These are phyloP conservation scores for Drosophila willistoni DNA, from an alignment of 1,140 invertebrate species.

Conservation along the genomic window DNA sequence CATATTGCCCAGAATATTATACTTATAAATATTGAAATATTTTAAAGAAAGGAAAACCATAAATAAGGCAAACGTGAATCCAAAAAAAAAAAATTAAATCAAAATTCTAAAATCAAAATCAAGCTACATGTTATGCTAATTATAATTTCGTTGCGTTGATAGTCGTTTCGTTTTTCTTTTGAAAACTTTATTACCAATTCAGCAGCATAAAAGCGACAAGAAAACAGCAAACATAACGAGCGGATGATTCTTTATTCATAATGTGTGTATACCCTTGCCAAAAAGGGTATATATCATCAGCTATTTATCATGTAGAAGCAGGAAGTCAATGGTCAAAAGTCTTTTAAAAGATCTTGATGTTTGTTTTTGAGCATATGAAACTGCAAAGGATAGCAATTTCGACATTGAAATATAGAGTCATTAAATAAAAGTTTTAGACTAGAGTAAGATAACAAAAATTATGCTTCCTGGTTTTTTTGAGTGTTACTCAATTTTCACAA, in stretches of 20 bases:
- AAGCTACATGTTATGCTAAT: slow-evolving; percentile 13
- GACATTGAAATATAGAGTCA: too few species aligned
- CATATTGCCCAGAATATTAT: slow-evolving; percentile 11
- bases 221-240: slow-evolving; percentile 1
- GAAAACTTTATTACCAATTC: slow-evolving; percentile 8
- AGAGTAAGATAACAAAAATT: too few species aligned
- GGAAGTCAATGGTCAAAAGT: too few species aligned
- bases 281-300: neutral
- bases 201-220: neutral
- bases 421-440: too few species aligned
- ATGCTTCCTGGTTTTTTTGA: too few species aligned
- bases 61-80: slow-evolving; percentile 7
- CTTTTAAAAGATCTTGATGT: too few species aligned
- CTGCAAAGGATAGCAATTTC: too few species aligned
- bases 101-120: neutral
- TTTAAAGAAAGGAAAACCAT: slow-evolving; percentile 13
- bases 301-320: too few species aligned
- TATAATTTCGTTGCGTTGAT: neutral
- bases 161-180: slow-evolving; percentile 12
- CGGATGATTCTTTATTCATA: neutral
- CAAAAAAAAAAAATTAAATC: neutral
- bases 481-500: too few species aligned
- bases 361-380: too few species aligned
- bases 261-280: neutral
- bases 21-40: slow-evolving; percentile 15